Base-by-base conservation (phyloP, 2,797 vertebrate genomes). In the Harpagifer antarcticus region DNA sequence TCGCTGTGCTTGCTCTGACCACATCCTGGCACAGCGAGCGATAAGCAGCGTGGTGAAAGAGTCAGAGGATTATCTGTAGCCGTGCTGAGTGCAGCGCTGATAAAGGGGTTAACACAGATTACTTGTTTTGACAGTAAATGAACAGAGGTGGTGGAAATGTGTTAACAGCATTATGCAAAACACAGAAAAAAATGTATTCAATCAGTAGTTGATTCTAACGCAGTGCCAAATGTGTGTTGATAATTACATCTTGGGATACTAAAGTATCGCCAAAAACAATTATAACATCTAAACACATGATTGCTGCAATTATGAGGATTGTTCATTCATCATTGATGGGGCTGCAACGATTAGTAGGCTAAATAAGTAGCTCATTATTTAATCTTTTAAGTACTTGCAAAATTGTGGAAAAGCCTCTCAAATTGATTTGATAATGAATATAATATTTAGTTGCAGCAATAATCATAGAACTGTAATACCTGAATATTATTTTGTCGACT, bases 81-180 rank as follows among this genome's bases (percentile, higher is more conserved):
- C 9, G 52, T 11, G 74, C 76, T 55, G 83, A 81, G 79, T 68
- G 79, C 0, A 2, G 47, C 49, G 70, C 77, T 81, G 81, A 81
- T 77, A 68, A 74, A 88, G 57, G 57, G 63, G 72, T 78, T 82
- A 61, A 76, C 81, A 78, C 76, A 76, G 67, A 67, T 74, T 58
- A 75, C 67, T 84, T 72, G 75, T 72, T 88, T 78, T 85, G 78
- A 83, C 63, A 78, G 73, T 43, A 79, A 81, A 66, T 65, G 65
- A 74, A 60, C 67, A 68, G 61, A 66, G 27, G 62, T 79, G 58
- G 64, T 65, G 82, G 44, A 60, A 68, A 67, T 64, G 68, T 83
- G 56, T 68, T 78, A 75, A 74, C 56, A 56, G 59, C 11, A 27
- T 71, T 49, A 81, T 74, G 70, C 62, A 67, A 75, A 81, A 54